These are phyloP conservation scores for Terebella lapidaria DNA, from an alignment of 2,888 invertebrate species.

Conservation along the genomic window DNA sequence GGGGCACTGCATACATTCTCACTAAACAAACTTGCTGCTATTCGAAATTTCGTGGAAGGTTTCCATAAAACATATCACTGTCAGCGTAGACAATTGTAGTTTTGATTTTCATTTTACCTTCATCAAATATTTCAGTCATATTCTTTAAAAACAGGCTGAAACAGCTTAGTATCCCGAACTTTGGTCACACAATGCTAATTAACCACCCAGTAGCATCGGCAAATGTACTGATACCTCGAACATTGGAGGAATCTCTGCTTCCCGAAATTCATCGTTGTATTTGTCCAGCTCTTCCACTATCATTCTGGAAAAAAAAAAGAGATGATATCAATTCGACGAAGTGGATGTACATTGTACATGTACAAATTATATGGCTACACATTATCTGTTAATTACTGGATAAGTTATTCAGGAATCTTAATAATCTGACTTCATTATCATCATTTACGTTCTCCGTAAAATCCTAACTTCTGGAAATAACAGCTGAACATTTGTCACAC, in stretches of 20 bases:
- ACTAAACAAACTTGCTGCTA: too few species aligned
- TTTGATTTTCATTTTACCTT: too few species aligned
- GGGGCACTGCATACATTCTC: too few species aligned
- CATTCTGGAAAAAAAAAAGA: constrained; percentile 25
- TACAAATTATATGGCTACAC: neutral
- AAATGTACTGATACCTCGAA: too few species aligned
- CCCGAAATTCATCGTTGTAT: constrained; percentile 41
- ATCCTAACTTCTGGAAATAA: neutral
- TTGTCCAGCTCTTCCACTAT: constrained; percentile 36
- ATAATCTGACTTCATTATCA: neutral
- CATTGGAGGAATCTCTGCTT: constrained; percentile 41
- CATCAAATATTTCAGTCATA: too few species aligned
- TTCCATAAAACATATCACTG: too few species aligned
- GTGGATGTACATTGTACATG: neutral
- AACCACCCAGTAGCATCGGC: too few species aligned
- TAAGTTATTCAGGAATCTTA: neutral
- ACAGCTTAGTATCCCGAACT: too few species aligned
- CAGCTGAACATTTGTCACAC: constrained; percentile 9
- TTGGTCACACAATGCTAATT: too few species aligned
- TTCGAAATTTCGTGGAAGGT: too few species aligned
- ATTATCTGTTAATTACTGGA: neutral
- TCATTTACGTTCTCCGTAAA: neutral
- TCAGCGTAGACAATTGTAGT: too few species aligned
- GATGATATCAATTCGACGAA: neutral
- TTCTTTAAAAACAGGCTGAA: too few species aligned